Percentiles rank a stretch among this genome's conserved stretches.
Evolutionary conservation across 2,113 vertebrate genomes (phyloP).

Genomic region (Lasiurus cinereus): DNA sequence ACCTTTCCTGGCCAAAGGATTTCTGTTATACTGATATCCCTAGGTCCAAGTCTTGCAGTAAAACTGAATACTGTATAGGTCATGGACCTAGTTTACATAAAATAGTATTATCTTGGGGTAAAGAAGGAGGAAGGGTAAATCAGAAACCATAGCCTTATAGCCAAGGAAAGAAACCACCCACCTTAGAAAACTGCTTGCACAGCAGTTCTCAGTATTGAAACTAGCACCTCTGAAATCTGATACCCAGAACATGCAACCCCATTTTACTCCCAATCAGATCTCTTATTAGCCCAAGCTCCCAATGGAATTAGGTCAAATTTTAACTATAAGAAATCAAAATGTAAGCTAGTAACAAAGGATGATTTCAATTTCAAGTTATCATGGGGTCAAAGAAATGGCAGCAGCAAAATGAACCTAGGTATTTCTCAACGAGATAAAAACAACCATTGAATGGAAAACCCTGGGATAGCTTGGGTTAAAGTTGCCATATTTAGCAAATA

Average conservation of each 20-base stretch:
- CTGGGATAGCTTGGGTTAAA: background rate
- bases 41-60: background rate
- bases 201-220: background rate
- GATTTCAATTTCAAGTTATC: conserved; percentile 41
- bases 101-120: background rate
- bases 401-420: background rate
- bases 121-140: background rate
- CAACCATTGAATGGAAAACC: background rate
- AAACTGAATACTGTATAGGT: background rate
- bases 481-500: background rate
- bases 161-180: background rate
- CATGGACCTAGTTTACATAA: background rate
- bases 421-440: conserved; percentile 43
- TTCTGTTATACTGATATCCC: background rate
- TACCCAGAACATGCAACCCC: background rate
- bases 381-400: conserved; percentile 24
- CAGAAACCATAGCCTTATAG: conserved; percentile 36
- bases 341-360: conserved; percentile 15
- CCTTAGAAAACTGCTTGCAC: background rate
- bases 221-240: background rate
- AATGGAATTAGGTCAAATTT: background rate
- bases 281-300: background rate
- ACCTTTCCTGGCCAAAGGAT: background rate
- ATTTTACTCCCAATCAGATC: background rate
- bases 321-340: conserved; percentile 51